Base-by-base conservation (phyloP, 2,888 invertebrate genomes). In the Brenthis daphne region DNA sequence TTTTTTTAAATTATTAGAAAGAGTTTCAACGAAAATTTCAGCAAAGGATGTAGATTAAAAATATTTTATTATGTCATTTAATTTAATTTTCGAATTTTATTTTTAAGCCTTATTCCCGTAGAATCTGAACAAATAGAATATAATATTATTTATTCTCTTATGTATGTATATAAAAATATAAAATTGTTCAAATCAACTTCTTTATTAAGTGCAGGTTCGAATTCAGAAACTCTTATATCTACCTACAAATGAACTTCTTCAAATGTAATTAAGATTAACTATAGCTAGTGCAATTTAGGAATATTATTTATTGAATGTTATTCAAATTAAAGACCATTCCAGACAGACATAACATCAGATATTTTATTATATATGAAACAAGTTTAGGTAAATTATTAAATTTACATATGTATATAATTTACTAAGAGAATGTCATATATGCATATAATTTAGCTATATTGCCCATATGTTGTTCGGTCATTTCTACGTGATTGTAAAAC, bases 271-370 rank as follows among this genome's bases (percentile, higher is more conserved):
- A 65, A 68, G 50, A 54, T 47, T 71, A 68, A 80, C 81, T 81
- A 80, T 88, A 88, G 88, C 76, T 89, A 89, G 89, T 85, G 84
- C 84, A 89, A 89, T 89, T 87, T 88, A 88, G 86, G 73, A 79
- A 76, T 85, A 82, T 82, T 82, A 85, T 85, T 85, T 85, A 85
- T 84, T 82, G 37, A 68, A 81, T 78, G 81, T 82, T 78, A 75
- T 81, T 80, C 77, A 77, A 80, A 79, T 77, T 79, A 76, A 80
- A 77, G 76, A 80, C 83, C 88, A 89, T 89, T 89, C 89, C 89
- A 88, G 65, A 74, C 71, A 74, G 77, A 78, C 1, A 8, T 11
- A 43, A 77, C 70, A 74, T 71, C 75, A 75, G 68, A 69, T 68
- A 69, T 65, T 72, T 64, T 54, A 64, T 48, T 65, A 67, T 68